phyloP scores from a whole-genome alignment of 2,797 vertebrate species.

The Vespertilio murinus region DNA sequence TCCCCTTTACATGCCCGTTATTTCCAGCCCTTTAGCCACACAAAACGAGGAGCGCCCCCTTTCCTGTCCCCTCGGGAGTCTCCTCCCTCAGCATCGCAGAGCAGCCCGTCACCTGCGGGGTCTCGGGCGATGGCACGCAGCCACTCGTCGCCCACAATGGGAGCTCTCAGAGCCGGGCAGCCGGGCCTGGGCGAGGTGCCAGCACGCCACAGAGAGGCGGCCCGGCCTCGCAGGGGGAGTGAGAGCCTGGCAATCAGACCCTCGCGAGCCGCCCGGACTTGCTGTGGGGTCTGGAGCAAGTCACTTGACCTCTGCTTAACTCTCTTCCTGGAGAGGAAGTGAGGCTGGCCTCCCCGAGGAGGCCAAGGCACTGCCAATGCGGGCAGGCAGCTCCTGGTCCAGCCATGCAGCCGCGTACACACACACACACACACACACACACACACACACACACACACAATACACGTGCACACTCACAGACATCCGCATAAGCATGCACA shows the following conservation, averaged over 20 bases:
- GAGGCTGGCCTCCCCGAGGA: not conserved
- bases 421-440: too few relatives aligned
- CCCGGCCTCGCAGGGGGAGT: slow-evolving; percentile 46
- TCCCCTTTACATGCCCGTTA: slow-evolving; percentile 45
- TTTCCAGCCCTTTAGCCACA: slow-evolving; percentile 56
- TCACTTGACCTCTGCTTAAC: slow-evolving; percentile 78
- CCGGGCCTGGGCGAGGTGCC: slow-evolving; percentile 68
- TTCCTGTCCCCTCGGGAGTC: slow-evolving; percentile 70
- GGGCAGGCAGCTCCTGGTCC: not conserved
- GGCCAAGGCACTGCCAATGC: not conserved
- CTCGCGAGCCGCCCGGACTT: slow-evolving; percentile 43
- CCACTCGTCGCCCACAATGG: slow-evolving; percentile 74
- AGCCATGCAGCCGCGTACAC: not conserved
- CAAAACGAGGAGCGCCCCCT: slow-evolving; percentile 58
- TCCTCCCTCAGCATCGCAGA: slow-evolving; percentile 59
- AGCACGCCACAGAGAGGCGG: slow-evolving; percentile 66
- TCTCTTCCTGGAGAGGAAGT: slow-evolving; percentile 65
- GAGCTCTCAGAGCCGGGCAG: slow-evolving; percentile 72
- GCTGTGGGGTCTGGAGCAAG: slow-evolving; percentile 75
- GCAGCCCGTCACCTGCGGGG: slow-evolving; percentile 76
- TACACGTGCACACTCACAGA: not conserved
- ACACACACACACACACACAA: not conserved
- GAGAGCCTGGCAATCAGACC: slow-evolving; percentile 62
- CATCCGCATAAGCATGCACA: not conserved
- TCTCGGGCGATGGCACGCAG: slow-evolving; percentile 70